Conservation (phyloP, 2,888 invertebrate genomes). For the Julus scandinavius region DNA sequence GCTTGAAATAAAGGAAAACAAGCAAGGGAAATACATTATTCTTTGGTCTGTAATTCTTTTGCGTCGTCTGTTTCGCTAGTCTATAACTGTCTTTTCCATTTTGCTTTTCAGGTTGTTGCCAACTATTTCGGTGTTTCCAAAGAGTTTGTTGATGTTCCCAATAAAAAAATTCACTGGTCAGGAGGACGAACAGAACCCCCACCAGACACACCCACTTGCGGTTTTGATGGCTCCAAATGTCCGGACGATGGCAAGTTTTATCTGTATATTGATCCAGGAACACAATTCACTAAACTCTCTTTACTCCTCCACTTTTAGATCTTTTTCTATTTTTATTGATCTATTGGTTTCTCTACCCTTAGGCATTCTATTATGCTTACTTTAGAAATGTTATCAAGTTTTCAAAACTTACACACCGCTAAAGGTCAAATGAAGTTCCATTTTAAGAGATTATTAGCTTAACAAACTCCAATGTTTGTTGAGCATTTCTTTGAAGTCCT, state of each 20-base stretch:
- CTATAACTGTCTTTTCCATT: not conserved
- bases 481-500: not conserved
- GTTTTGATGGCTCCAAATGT: constrained; percentile 90
- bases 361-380: not conserved
- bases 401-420: not conserved
- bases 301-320: not conserved
- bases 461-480: not conserved
- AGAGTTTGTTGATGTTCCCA: constrained; percentile 77
- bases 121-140: constrained; percentile 86
- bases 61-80: not conserved
- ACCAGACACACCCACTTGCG: constrained; percentile 89
- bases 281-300: not conserved
- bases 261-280: constrained; percentile 28
- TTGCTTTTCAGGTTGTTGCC: constrained; percentile 80
- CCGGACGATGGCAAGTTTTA: constrained; percentile 79
- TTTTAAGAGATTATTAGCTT: constrained; percentile 24
- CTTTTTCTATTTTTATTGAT: constrained; percentile 4
- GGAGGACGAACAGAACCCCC: constrained; percentile 77
- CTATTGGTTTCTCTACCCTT: not conserved
- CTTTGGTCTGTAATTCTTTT: not conserved
- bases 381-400: not conserved
- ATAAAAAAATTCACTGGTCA: constrained; percentile 86
- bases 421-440: not conserved
- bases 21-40: not conserved
- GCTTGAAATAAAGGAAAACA: not conserved